phyloP scores from a whole-genome alignment of 2,797 vertebrate genomes.

The Rhynchonycteris naso region DNA sequence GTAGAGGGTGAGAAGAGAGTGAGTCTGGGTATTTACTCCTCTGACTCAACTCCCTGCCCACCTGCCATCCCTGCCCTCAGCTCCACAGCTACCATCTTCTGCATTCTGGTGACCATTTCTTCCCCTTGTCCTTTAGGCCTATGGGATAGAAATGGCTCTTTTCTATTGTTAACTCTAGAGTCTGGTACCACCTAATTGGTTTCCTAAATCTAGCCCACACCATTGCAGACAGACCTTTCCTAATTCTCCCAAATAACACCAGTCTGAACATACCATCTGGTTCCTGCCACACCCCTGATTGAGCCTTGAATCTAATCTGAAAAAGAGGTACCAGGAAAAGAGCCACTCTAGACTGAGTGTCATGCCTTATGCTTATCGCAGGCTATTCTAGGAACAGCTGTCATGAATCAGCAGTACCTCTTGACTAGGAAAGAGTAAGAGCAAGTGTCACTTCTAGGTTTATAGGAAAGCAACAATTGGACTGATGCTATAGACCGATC shows the following conservation, averaged over 20 bases:
- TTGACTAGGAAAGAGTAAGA: not conserved
- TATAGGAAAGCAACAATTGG: not conserved
- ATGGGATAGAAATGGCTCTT: not conserved
- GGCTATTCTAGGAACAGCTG: not conserved
- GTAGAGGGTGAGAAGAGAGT: not conserved
- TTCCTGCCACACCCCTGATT: not conserved
- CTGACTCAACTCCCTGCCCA: not conserved
- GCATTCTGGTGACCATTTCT: not conserved
- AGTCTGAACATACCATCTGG: not conserved
- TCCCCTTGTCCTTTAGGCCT: not conserved
- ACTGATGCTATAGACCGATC: not conserved
- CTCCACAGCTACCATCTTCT: not conserved
- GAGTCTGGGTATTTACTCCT: not conserved
- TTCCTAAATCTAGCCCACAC: not conserved
- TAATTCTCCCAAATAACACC: conserved; percentile 6
- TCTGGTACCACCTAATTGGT: not conserved
- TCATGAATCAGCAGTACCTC: not conserved
- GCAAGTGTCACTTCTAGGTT: not conserved
- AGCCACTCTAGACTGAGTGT: not conserved
- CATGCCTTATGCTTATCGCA: not conserved
- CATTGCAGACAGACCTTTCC: not conserved
- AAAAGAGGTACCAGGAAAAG: not conserved
- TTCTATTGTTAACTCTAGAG: not conserved
- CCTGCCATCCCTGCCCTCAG: not conserved
- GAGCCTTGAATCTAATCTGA: not conserved